Evolutionary conservation across 2,888 invertebrate genomes (phyloP).

Genomic region (Acrocera orbiculus): DNA sequence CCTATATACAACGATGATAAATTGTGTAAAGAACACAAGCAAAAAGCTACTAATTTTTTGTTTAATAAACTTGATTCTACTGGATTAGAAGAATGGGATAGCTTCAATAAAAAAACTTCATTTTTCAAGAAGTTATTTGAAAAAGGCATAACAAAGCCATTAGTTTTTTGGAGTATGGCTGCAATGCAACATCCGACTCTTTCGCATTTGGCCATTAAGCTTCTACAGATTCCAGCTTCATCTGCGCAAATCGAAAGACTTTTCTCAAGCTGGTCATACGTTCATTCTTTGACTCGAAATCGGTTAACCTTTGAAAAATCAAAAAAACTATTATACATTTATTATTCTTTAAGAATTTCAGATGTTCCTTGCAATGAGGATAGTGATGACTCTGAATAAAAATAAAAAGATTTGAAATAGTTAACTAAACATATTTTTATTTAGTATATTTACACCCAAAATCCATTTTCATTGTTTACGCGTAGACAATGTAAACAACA

Average conservation of each 20-base stretch:
- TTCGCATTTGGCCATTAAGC: constrained; percentile 8
- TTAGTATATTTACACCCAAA: too few relatives aligned
- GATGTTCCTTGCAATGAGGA: too few relatives aligned
- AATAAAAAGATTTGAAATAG: too few relatives aligned
- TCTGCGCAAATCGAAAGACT: constrained; percentile 10
- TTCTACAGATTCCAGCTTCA: constrained; percentile 11
- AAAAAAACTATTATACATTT: constrained; percentile 1
- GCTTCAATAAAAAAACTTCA: background rate
- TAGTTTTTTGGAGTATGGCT: constrained; percentile 11
- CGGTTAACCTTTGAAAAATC: background rate
- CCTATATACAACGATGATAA: background rate
- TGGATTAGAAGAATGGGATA: constrained; percentile 7
- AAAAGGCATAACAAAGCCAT: constrained; percentile 8
- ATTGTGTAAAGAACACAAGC: background rate
- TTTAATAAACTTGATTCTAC: constrained; percentile 5
- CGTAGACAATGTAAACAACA: too few relatives aligned
- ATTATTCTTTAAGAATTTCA: background rate
- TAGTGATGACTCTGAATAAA: too few relatives aligned
- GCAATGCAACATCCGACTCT: constrained; percentile 8
- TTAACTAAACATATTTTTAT: too few relatives aligned
- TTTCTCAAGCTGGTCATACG: constrained; percentile 8
- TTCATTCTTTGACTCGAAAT: background rate
- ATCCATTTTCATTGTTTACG: too few relatives aligned
- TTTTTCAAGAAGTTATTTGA: constrained; percentile 5
- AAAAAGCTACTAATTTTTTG: constrained; percentile 3